Evolutionary conservation across 2,888 invertebrate species (phyloP).

Genomic region (Euzophera pinguis): DNA sequence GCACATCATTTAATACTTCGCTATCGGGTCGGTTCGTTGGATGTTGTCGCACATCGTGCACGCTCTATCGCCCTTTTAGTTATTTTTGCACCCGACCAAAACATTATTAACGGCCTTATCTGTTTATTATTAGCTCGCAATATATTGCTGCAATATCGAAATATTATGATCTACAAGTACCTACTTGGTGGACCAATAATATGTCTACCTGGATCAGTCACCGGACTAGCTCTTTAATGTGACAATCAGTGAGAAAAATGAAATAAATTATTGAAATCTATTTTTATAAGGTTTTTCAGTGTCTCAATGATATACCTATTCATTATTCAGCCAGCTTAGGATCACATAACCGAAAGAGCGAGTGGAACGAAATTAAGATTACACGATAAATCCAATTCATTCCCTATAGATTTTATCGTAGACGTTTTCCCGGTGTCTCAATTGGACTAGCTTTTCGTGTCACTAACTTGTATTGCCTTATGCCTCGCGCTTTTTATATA

Average conservation of each 20-base stretch:
- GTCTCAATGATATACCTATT: conserved; percentile 45
- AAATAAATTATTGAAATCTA: no score
- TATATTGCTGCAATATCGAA: not conserved
- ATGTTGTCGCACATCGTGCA: conserved; percentile 29
- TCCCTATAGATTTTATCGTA: conserved; percentile 26
- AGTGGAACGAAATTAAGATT: conserved; percentile 56
- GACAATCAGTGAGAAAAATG: no score
- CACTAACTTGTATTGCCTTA: not conserved
- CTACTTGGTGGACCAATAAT: not conserved
- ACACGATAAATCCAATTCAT: conserved; percentile 63
- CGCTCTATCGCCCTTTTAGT: conserved; percentile 40
- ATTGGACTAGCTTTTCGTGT: conserved; percentile 35
- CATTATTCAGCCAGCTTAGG: conserved; percentile 39
- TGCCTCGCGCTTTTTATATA: not conserved
- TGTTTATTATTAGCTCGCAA: conserved; percentile 21
- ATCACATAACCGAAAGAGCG: conserved; percentile 51
- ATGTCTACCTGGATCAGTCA: no score
- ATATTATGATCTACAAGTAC: not conserved
- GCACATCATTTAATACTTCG: conserved; percentile 29
- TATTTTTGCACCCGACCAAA: conserved; percentile 38
- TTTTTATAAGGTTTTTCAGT: conserved; percentile 16
- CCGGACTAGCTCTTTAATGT: no score
- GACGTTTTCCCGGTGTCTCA: no score
- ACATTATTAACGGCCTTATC: conserved; percentile 19
- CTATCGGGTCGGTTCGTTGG: conserved; percentile 27